phyloP scores from a whole-genome alignment of 92 coral and sea anemone genomes.

The Phenganax subtilis region DNA sequence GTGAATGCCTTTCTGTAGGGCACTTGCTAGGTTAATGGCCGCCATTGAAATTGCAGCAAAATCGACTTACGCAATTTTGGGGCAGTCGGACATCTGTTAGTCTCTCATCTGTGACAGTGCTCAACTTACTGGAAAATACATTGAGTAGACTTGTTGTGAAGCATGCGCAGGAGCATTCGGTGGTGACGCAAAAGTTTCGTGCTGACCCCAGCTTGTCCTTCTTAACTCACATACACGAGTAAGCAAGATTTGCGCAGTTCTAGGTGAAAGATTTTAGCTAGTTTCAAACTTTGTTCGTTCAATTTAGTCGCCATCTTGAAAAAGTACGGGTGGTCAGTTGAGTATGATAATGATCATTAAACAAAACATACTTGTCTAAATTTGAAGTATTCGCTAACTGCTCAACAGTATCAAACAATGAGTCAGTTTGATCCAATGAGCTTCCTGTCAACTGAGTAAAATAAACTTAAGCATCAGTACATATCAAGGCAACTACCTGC shows the following conservation, averaged over 20 bases:
- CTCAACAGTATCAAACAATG: not conserved
- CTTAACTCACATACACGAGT: slow-evolving; percentile 14
- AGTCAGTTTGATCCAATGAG: not conserved
- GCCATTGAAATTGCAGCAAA: no score
- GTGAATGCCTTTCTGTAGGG: no score
- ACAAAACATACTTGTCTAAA: slow-evolving; percentile 7
- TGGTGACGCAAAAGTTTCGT: not conserved
- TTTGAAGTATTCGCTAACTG: not conserved
- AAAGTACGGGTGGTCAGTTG: not conserved
- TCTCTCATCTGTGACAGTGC: no score
- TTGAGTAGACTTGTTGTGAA: not conserved
- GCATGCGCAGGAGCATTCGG: not conserved
- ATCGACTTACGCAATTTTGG: no score
- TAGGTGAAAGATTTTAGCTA: not conserved
- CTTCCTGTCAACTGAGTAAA: slow-evolving; percentile 2
- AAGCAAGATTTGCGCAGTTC: slow-evolving; percentile 4
- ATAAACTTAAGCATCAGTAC: not conserved
- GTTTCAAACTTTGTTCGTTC: not conserved
- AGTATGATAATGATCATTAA: not conserved
- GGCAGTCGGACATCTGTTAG: no score
- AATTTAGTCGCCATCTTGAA: not conserved
- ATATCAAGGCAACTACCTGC: not conserved
- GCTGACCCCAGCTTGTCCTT: slow-evolving; percentile 6
- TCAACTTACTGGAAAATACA: slow-evolving; percentile 20
- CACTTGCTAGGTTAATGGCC: no score